Conservation (phyloP, 2,888 invertebrate genomes). For the Drosophila lutescens region DNA sequence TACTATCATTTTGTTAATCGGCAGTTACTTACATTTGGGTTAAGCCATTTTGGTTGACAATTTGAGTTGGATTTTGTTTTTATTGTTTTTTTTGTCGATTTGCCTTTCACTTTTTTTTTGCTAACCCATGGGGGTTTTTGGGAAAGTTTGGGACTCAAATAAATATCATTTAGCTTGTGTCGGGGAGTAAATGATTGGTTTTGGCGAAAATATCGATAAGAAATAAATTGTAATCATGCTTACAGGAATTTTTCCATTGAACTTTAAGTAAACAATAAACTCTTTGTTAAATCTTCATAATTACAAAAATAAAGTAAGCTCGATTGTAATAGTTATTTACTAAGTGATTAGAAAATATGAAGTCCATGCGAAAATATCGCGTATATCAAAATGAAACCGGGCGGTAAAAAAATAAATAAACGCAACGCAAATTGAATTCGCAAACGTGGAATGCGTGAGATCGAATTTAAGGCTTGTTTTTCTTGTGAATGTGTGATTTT, state of each 20-base stretch:
- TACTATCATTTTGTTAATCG: slow-evolving; percentile 31
- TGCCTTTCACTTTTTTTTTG: slow-evolving; percentile 34
- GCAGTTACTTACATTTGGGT: slow-evolving; percentile 28
- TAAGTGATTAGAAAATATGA: slow-evolving; percentile 26
- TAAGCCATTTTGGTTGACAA: slow-evolving; percentile 37
- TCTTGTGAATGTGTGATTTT: slow-evolving; percentile 48
- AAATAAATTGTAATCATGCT: not conserved
- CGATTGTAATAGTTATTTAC: slow-evolving; percentile 18
- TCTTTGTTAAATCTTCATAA: slow-evolving; percentile 1
- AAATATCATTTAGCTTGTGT: not conserved
- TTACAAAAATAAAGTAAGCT: slow-evolving; percentile 9
- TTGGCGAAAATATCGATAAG: not conserved
- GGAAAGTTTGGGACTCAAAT: slow-evolving; percentile 14
- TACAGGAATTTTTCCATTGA: slow-evolving; percentile 14
- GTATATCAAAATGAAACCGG: slow-evolving; percentile 15
- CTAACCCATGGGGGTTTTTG: slow-evolving; percentile 8
- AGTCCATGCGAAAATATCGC: slow-evolving; percentile 39
- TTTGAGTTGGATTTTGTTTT: slow-evolving; percentile 19
- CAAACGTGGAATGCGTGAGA: slow-evolving; percentile 47
- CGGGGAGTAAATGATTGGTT: not conserved
- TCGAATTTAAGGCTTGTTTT: slow-evolving; percentile 13
- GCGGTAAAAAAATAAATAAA: slow-evolving; percentile 28
- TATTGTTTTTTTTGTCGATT: not conserved
- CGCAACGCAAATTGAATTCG: slow-evolving; percentile 45
- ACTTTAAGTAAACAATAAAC: not conserved